phyloP scores from a whole-genome alignment of 1,140 invertebrate genomes.

The Solenopsis invicta region DNA sequence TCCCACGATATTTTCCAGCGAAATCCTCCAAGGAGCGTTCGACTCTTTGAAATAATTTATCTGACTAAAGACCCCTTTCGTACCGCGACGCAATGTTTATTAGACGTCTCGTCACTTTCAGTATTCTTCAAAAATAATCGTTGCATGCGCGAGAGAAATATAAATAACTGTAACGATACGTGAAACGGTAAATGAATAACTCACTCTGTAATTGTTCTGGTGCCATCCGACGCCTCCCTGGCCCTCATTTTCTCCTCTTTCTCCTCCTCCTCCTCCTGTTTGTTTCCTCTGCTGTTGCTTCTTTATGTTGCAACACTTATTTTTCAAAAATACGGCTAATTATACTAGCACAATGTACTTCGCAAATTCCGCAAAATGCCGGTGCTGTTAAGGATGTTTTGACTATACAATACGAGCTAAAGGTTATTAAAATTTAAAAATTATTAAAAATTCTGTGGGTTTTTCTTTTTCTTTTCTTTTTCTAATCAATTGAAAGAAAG shows the following conservation, averaged over 20 bases:
- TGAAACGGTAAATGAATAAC: not conserved
- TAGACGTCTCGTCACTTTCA: no score
- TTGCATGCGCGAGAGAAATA: not conserved
- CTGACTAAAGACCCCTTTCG: not conserved
- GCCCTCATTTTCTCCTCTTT: not conserved
- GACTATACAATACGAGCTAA: no score
- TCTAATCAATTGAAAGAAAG: no score
- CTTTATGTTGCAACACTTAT: not conserved
- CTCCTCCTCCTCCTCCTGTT: not conserved
- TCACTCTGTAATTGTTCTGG: not conserved
- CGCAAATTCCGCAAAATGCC: not conserved
- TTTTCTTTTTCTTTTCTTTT: no score
- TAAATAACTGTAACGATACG: not conserved
- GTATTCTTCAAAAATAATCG: not conserved
- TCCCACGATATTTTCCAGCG: not conserved
- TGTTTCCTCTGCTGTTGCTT: not conserved
- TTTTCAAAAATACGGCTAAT: conserved; percentile 8
- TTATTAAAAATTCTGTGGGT: no score
- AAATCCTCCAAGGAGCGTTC: no score
- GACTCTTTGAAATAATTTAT: not conserved
- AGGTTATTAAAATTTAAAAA: no score
- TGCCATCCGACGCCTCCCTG: not conserved
- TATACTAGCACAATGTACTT: not conserved
- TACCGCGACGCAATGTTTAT: not conserved
- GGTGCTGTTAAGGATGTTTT: not conserved